Percentiles rank a stretch among this genome's conserved stretches.
Evolutionary conservation across 2,113 vertebrate genomes (phyloP).

Genomic region (Candoia aspera): DNA sequence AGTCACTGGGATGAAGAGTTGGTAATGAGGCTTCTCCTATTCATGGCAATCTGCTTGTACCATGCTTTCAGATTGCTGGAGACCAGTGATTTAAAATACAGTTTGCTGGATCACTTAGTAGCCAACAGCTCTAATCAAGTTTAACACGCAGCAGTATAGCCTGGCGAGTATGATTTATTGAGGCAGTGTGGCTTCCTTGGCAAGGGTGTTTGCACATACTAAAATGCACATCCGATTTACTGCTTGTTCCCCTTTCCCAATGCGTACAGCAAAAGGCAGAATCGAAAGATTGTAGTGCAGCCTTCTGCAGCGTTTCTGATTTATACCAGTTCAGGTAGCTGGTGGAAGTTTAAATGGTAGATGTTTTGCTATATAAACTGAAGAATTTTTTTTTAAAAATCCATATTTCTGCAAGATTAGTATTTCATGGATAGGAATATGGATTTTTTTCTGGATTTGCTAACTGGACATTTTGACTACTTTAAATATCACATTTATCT

Average conservation of each 20-base stretch:
- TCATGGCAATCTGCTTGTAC: background rate
- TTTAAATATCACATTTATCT: background rate
- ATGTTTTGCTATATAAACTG: background rate
- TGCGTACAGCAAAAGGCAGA: background rate
- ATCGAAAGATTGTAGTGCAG: background rate
- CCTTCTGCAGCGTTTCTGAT: background rate
- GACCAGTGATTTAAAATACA: background rate
- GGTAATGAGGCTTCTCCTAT: background rate
- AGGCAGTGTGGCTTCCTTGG: background rate
- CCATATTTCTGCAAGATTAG: background rate
- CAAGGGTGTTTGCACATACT: background rate
- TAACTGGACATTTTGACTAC: background rate
- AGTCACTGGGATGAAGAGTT: background rate
- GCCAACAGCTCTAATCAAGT: background rate
- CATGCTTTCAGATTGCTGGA: background rate
- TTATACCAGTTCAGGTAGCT: background rate
- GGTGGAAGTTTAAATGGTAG: background rate
- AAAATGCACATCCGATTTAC: background rate
- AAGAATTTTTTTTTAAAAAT: background rate
- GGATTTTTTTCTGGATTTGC: background rate
- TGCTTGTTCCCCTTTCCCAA: background rate
- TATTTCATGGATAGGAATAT: background rate
- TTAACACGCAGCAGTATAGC: background rate
- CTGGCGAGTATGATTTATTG: too few species aligned
- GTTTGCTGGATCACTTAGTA: background rate